Base-by-base conservation (phyloP, 2,888 invertebrate genomes). In the Philhelius pedissequus region DNA sequence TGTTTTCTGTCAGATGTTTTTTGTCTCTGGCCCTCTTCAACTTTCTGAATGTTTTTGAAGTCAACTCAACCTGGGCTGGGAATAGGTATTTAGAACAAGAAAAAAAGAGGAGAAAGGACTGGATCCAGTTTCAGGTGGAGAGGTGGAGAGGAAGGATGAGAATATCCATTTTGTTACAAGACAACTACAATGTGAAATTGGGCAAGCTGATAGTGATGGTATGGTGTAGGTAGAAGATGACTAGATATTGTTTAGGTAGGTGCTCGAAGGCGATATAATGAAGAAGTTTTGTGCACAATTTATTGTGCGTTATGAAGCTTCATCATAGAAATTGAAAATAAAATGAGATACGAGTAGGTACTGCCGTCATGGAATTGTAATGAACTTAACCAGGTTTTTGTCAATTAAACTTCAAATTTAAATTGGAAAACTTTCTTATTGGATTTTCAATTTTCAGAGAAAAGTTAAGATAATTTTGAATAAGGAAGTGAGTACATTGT, bases 1-100 rank as follows among this genome's bases (percentile, higher is more conserved):
- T 83, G 83, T 83, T 83, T 83, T 79, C 83, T 70, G 56, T 74
- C 74, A 74, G 64, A 56, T 45, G 20, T 68, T 25, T 32, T 52
- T 50, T 54, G 35, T 54, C 38, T 52, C 20, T 27, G 20, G 58
- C 52, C 30, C 48, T 30, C 68, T 74, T 45, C 22, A 45, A 38
- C 50, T 75, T 69, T 35, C 32, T 25, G 50, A 54, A 74, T 74
- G 68, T 56, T 80, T 75, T 69, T 54, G 54, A 80, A 40, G n/a
- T 38, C 35, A 43, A 52, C 60, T 20, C n/a, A 1, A 1, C 9
- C 1, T 15, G 18, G 9, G n/a, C n/a, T n/a, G n/a, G n/a, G n/a
- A n/a, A 11, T 45, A 45, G 45, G 20, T 45, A 20, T 22, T 45
- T 15, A 35, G 66, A 68, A 74, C 54, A 68, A 52, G 66, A 68